Evolutionary conservation across 2,797 vertebrate genomes (phyloP).

Genomic region (Scyliorhinus canicula): DNA sequence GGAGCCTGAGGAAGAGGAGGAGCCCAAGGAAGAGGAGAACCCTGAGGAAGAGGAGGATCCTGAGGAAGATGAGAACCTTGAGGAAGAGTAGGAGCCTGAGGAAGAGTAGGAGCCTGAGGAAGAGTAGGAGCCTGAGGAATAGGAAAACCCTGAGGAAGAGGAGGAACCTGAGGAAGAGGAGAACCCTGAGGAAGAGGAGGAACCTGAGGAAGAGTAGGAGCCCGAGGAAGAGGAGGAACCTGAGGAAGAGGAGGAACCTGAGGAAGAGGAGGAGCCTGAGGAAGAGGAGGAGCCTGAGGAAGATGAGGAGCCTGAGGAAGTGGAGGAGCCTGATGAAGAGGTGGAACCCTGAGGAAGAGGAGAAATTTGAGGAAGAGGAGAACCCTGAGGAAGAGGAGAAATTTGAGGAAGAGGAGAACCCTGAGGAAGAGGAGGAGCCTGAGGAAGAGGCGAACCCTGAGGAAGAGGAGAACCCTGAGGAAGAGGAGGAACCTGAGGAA

Average conservation of each 20-base stretch:
- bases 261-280: neutral
- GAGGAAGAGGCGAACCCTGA: neutral
- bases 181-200: neutral
- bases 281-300: no score
- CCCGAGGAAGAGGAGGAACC: no score
- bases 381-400: neutral
- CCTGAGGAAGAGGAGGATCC: no score
- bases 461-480: no score
- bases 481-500: neutral
- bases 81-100: no score
- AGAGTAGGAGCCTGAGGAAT: neutral
- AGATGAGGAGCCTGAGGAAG: no score
- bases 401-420: neutral
- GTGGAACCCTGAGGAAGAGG: no score
- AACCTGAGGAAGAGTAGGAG: no score
- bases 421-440: neutral
- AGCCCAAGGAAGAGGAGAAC: no score
- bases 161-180: neutral
- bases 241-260: neutral
- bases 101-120: no score
- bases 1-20: neutral
- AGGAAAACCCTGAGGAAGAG: neutral
- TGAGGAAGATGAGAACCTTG: no score
- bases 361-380: neutral
- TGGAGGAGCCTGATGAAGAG: no score